A percentile compares a stretch with the other conserved stretches of the same genome.
These are phyloP conservation scores for Cataglyphis livida DNA, from an alignment of 2,888 invertebrate species.

Conservation along the genomic window DNA sequence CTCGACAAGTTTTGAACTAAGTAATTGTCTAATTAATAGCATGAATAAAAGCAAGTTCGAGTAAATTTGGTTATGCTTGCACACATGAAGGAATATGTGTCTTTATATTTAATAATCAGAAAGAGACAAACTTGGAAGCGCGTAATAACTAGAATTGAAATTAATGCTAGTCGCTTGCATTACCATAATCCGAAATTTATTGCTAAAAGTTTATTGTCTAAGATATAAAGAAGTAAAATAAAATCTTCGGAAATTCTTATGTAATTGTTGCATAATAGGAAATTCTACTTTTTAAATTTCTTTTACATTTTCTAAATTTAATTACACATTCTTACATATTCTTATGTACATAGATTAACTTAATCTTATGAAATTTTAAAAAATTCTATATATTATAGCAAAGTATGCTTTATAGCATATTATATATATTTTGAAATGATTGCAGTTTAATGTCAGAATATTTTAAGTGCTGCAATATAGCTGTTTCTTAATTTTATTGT, in stretches of 20 bases:
- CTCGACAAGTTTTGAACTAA: neutral
- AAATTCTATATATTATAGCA: too few species aligned
- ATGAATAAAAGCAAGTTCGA: neutral
- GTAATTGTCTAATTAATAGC: neutral
- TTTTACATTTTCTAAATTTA: too few species aligned
- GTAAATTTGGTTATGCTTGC: neutral
- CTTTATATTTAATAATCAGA: neutral
- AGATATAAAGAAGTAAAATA: too few species aligned
- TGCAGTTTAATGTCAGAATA: too few species aligned
- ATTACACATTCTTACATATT: too few species aligned
- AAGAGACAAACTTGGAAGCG: neutral
- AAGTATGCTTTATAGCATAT: too few species aligned
- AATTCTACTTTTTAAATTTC: neutral
- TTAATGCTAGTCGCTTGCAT: neutral
- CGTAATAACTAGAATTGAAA: constrained; percentile 7
- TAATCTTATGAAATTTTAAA: too few species aligned
- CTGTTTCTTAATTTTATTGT: too few species aligned
- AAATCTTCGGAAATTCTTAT: neutral
- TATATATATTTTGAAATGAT: too few species aligned
- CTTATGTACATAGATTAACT: too few species aligned
- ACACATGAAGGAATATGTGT: neutral
- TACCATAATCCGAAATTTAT: neutral
- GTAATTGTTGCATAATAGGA: neutral
- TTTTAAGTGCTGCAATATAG: too few species aligned
- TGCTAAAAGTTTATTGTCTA: too few species aligned